Conservation (phyloP, 2,797 vertebrate genomes). For the Thunnus albacares region DNA sequence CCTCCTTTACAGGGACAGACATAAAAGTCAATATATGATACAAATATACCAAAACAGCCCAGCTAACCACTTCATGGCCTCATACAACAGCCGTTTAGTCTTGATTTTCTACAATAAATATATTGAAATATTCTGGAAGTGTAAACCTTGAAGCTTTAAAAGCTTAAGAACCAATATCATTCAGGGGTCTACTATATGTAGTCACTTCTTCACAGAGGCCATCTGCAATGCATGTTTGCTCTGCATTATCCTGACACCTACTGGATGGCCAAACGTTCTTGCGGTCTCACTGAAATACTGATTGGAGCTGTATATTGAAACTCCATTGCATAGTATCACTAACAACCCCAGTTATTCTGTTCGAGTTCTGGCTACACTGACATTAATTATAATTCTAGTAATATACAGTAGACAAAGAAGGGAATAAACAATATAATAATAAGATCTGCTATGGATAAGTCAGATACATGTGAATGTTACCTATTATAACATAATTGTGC, state of each 20-base stretch:
- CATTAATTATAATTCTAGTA: background rate
- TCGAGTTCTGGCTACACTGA: background rate
- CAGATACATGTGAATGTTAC: conserved; percentile 9
- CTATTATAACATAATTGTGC: conserved; percentile 5
- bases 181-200: conserved; percentile 1
- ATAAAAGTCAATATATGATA: conserved; percentile 24
- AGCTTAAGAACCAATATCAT: conserved; percentile 1
- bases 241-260: conserved; percentile 72
- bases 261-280: conserved; percentile 41
- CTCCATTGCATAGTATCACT: background rate
- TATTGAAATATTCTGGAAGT: background rate
- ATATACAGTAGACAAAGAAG: background rate
- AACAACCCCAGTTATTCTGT: background rate
- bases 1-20: conserved; percentile 17
- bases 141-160: conserved; percentile 4
- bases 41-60: background rate
- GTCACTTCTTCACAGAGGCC: conserved; percentile 1
- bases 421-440: conserved; percentile 15
- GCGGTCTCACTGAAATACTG: background rate
- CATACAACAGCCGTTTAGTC: background rate
- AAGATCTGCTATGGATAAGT: conserved; percentile 1
- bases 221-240: conserved; percentile 21
- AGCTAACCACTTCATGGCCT: background rate
- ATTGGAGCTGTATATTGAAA: background rate
- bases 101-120: background rate